Evolutionary conservation across 2,113 vertebrate genomes (phyloP), one percentile per base, ranked within the genome.

Genomic region (Anoplopoma fimbria): DNA sequence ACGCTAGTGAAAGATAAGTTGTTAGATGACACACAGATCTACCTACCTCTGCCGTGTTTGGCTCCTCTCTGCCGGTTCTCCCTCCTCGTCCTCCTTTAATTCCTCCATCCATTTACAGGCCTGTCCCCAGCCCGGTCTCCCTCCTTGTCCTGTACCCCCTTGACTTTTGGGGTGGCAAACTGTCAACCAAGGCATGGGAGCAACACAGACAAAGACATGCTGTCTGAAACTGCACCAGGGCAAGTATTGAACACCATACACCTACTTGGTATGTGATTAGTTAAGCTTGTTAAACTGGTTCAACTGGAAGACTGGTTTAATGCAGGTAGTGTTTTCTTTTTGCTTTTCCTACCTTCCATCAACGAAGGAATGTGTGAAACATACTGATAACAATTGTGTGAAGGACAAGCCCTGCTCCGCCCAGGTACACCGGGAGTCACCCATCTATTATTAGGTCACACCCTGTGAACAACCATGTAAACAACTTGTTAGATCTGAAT

Each of bases 211-310:
- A 15, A 55, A 61, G 15, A 42, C 81, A 78, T 75, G 36, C n/a
- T 78, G 12, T 1, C 9, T 65, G n/a, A 72, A 62, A 76, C 33
- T 70, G 33, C 0, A 45, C 27, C 62, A 29, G 51, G 47, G 55
- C 15, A 47, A 13, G 53, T 25, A 42, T 6, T 40, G 42, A 25
- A 62, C 25, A 51, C 3, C 21, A 0, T 34, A 7, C 17, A 58
- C 72, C 60, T 42, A 77, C 34, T 57, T 14, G 57, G 25, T 17
- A 8, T n/a, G n/a, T n/a, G 58, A 55, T 34, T 25, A 53, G 21
- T n/a, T 57, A 7, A 72, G 73, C 93, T 70, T 12, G 94, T 75
- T 47, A 0, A 53, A 89, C 95, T 74, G 88, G 95, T 87, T 82
- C 7, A 15, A 29, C 88, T 57, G 57, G 88, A 81, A 36, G 72